phyloP scores from a whole-genome alignment of 2,113 vertebrate genomes.

The Corythaixoides concolor region DNA sequence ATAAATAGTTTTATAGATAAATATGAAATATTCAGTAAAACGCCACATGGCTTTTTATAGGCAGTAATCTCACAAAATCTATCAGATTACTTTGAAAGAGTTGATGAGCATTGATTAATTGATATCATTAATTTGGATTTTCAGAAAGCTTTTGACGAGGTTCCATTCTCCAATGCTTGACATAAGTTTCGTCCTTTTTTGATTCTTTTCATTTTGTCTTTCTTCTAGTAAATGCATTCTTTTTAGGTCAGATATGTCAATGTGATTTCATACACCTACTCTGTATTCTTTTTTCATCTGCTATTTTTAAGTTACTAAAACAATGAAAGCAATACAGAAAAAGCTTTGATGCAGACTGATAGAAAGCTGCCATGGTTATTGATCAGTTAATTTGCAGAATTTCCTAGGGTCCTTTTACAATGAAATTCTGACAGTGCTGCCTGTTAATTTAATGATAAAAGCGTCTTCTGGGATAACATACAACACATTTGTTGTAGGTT shows the following conservation, averaged over 20 bases:
- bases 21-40: not conserved
- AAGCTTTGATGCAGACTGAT: not conserved
- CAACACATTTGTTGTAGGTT: not conserved
- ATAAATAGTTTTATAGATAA: not conserved
- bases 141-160: not conserved
- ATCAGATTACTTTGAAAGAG: not conserved
- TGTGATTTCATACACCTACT: not conserved
- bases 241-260: not conserved
- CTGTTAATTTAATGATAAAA: not conserved
- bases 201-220: not conserved
- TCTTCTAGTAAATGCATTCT: not conserved
- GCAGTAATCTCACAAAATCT: not conserved
- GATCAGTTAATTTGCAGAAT: not conserved
- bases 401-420: not conserved
- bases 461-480: not conserved
- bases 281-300: not conserved
- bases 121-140: not conserved
- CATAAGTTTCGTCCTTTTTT: not conserved
- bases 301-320: not conserved
- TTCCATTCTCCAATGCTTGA: not conserved
- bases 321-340: not conserved
- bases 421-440: not conserved
- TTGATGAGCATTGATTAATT: not conserved
- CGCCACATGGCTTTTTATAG: not conserved
- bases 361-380: not conserved